A percentile compares a stretch with the other conserved stretches of the same genome.
These are phyloP conservation scores for Hormiphora californensis DNA, from an alignment of 37 sponge, comb jelly and placozoan genomes.

Conservation along the genomic window DNA sequence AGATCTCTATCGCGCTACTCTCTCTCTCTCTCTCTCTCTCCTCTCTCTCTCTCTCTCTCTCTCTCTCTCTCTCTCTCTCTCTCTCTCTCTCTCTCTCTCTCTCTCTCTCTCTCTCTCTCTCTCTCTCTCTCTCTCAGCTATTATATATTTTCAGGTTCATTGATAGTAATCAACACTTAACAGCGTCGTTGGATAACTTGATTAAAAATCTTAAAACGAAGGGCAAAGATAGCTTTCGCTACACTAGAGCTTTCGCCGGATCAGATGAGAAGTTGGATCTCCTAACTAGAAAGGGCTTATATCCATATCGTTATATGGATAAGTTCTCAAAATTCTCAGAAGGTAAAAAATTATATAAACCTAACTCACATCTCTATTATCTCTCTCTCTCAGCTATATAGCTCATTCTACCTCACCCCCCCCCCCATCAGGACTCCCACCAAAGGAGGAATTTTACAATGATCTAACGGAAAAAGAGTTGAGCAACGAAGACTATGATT, in stretches of 20 bases:
- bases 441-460: neutral
- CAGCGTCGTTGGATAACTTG: neutral
- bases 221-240: neutral
- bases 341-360: too few relatives aligned
- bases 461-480: neutral
- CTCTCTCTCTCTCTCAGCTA: too few relatives aligned
- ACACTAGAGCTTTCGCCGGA: neutral
- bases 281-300: slow-evolving; percentile 29
- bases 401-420: too few relatives aligned
- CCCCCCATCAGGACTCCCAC: too few relatives aligned
- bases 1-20: too few relatives aligned
- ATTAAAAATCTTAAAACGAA: neutral
- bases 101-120: too few relatives aligned
- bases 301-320: slow-evolving; percentile 2
- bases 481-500: neutral
- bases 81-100: too few relatives aligned
- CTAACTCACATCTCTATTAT: too few relatives aligned
- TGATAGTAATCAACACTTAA: slow-evolving; percentile 23
- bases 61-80: too few relatives aligned
- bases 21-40: too few relatives aligned
- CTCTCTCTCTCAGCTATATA: too few relatives aligned
- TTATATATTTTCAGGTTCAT: slow-evolving; percentile 25
- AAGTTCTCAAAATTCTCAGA: slow-evolving; percentile 4
- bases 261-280: slow-evolving; percentile 11
- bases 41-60: too few relatives aligned